Base-by-base conservation (phyloP, 1,140 invertebrate species). In the Chironomus tepperi region DNA sequence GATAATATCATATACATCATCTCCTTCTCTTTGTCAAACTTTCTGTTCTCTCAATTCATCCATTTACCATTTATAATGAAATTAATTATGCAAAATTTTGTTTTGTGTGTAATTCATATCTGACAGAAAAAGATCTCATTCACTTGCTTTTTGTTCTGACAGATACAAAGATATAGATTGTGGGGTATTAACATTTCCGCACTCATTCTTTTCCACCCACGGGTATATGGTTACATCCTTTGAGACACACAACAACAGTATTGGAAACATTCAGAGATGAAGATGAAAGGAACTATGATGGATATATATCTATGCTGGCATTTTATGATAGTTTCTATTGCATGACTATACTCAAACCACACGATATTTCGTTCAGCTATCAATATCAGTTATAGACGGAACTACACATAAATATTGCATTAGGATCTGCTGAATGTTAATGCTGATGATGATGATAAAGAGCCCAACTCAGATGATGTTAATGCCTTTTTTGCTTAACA, bases 1-100 rank as follows among this genome's bases (percentile, higher is more conserved):
- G 10, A n/a, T 57, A 57, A 34, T 12, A 57, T 57, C 47, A 57
- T 57, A 57, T 57, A 57, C n/a, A 12, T 57, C 47, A n/a, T 15
- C 12, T 57, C 47, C n/a, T 57, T 12, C 24, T 34, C 24, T 34
- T 34, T 34, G 24, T 34, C 24, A 34, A 34, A 34, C 24, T 34
- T 34, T 34, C 24, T n/a, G 24, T 34, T 34, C n/a, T n/a, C n/a
- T n/a, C n/a, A n/a, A n/a, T n/a, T n/a, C 43, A 9, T n/a, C 12
- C 47, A 57, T 57, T 57, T 57, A 15, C 8, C 24, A 34, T 34
- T 34, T 34, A 57, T 57, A 57, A 57, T 57, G 47, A 57, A 57
- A 57, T 57, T 57, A 57, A 57, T 57, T 57, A 57, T 57, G 47
- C 47, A 57, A 57, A 57, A 57, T 57, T 57, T 57, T 57, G 47